Evolutionary conservation across 2,113 vertebrate species (phyloP), one percentile per base, ranked within the genome.

Genomic region (Condylura cristata): DNA sequence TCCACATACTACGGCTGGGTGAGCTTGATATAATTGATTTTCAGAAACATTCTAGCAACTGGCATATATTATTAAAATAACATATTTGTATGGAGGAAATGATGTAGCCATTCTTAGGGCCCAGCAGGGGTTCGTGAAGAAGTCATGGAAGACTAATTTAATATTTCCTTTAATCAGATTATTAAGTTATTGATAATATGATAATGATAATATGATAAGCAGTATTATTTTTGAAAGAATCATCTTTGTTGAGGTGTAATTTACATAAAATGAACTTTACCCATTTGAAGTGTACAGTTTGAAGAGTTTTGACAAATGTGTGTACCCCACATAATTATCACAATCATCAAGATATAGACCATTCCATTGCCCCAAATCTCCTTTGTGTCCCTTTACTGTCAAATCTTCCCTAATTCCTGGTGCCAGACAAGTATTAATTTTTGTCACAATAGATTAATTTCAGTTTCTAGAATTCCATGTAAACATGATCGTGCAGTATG

Each of bases 101-200:
- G 44, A 86, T 58, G 11, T 30, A 61, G 18, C 30, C 30, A 17
- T 79, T 48, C 61, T 53, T 75, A 84, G 81, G 65, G 88, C 28
- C 34, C 17, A 78, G 17, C 26, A 86, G 30, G 58, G 46, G 58
- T 72, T 91, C 28, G 93, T 66, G 63, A 92, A 90, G 5, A 86
- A 91, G 56, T 81, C 46, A 51, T 71, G 41, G 86, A 51, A 83
- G 75, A 91, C 58, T 70, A 86, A 80, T 65, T 88, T 78, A 80
- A 63, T 81, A 94, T 51, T 94, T 96, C 86, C 71, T 80, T 92
- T 89, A 86, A 93, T 70, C 26, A 93, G 48, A 46, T 37, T 86
- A 88, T 81, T 94, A 70, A 61, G 63, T 85, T 37, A 85, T 86
- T 51, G 76, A n/a, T n/a, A n/a, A n/a, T n/a, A n/a, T 68, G 48